Evolutionary conservation across 2,113 vertebrate species (phyloP), one percentile per base, ranked within the genome.

Genomic region (Tetrax tetrax): DNA sequence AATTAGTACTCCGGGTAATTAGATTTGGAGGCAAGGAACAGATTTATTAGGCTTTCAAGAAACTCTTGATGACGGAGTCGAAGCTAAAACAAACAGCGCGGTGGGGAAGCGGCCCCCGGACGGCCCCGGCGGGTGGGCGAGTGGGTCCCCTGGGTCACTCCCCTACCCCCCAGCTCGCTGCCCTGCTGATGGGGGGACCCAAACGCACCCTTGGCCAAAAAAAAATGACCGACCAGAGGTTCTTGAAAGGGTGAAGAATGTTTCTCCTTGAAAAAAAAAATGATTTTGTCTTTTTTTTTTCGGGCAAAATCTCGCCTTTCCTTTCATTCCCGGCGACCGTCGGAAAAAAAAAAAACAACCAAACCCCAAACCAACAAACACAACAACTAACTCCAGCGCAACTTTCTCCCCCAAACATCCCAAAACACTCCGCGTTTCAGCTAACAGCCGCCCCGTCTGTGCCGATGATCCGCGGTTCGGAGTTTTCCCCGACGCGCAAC

Each of bases 1-100:
- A 98, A 99, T 99, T 98, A 99, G 98, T 98, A 98, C 97, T 97
- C 96, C 96, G 97, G 97, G 97, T 99, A 99, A 99, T 99, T 99
- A 98, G 98, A 99, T 99, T 99, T 99, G 77, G 96, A 98, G 97
- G 98, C 97, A 98, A 97, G 97, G 94, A 97, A 97, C 96, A 97
- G 95, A 97, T 98, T 98, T 98, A 97, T 97, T 97, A 98, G 98
- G 98, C 98, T 97, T 97, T 98, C 94, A 93, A 90, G 98, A 97
- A 98, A 97, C 98, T 98, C 98, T 98, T 98, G 98, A 98, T 98
- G 97, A 96, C 93, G 97, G 97, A 95, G 98, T 93, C 90, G 97
- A 89, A 98, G 97, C 97, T 98, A 99, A 99, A 98, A 98, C 98
- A 99, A 99, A 99, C 98, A 91, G 47, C 83, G 70, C 77, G 51